phyloP scores from a whole-genome alignment of 2,113 vertebrate genomes.

The Ciconia maguari region DNA sequence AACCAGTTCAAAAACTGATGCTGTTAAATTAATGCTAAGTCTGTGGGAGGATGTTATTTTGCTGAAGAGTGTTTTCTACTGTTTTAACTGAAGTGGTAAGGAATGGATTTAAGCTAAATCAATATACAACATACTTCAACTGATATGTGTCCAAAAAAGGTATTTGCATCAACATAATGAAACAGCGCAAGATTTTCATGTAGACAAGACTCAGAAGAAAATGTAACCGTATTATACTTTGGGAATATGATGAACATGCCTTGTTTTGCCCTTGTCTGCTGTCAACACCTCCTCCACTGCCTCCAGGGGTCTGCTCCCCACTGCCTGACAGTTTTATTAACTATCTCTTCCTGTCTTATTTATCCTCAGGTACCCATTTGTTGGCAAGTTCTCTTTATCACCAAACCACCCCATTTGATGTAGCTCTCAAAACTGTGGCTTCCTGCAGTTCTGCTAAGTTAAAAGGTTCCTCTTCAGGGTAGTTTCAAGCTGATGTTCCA shows the following conservation, averaged over 20 bases:
- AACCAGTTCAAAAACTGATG: background rate
- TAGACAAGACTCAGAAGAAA: slow-evolving; percentile 15
- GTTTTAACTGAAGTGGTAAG: background rate
- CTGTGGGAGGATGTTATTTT: slow-evolving; percentile 32
- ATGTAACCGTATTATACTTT: background rate
- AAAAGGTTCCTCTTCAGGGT: background rate
- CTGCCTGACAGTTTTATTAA: slow-evolving; percentile 13
- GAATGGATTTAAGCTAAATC: slow-evolving; percentile 11
- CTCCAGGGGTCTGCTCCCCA: background rate
- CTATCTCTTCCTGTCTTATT: background rate
- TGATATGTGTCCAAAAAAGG: slow-evolving; percentile 8
- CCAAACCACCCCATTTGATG: background rate
- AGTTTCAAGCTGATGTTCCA: background rate
- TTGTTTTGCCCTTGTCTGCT: slow-evolving; percentile 27
- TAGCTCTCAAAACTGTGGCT: background rate
- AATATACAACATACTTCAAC: background rate
- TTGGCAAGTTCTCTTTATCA: slow-evolving; percentile 9
- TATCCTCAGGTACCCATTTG: background rate
- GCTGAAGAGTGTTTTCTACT: background rate
- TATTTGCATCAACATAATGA: slow-evolving; percentile 32
- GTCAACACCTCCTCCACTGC: slow-evolving; percentile 22
- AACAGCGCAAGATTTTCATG: background rate
- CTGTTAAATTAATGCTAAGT: background rate
- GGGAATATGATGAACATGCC: background rate
- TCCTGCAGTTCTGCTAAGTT: background rate